These are phyloP conservation scores for Diabrotica virgifera DNA, from an alignment of 1,140 invertebrate species.

Conservation along the genomic window DNA sequence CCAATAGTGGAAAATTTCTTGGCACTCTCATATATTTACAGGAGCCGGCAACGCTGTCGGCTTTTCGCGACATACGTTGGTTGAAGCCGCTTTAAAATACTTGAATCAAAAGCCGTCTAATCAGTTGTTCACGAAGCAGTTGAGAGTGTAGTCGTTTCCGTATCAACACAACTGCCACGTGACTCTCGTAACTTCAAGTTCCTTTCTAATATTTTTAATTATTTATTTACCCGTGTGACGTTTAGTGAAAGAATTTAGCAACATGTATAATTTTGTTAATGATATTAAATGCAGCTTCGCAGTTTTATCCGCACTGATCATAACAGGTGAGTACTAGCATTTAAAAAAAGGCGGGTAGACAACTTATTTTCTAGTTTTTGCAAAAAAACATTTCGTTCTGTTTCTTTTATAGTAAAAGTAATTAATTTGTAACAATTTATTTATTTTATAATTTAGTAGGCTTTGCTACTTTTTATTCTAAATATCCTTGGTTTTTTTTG, in stretches of 20 bases:
- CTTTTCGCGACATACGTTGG: not conserved
- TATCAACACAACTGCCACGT: not conserved
- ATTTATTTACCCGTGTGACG: not conserved
- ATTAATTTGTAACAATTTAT: no score
- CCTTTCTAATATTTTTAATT: not conserved
- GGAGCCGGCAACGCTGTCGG: not conserved
- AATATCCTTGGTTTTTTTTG: no score
- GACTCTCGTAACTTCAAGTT: not conserved
- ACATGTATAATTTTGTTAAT: conserved; percentile 42
- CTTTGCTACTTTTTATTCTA: no score
- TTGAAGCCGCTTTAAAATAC: not conserved
- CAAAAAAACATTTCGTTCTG: no score
- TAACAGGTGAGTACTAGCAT: conserved; percentile 36
- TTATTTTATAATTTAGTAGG: no score
- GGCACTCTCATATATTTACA: not conserved
- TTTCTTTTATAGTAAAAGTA: no score
- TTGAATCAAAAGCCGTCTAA: not conserved
- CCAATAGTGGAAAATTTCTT: not conserved
- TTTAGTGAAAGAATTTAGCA: conserved; percentile 20
- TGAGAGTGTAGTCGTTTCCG: conserved; percentile 1
- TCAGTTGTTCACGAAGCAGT: not conserved
- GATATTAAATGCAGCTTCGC: conserved; percentile 40
- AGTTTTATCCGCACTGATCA: conserved; percentile 38
- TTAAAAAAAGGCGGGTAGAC: no score
- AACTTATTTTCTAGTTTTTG: no score